These are phyloP conservation scores for Neodiprion virginianus DNA, from an alignment of 1,140 invertebrate genomes.

Conservation along the genomic window DNA sequence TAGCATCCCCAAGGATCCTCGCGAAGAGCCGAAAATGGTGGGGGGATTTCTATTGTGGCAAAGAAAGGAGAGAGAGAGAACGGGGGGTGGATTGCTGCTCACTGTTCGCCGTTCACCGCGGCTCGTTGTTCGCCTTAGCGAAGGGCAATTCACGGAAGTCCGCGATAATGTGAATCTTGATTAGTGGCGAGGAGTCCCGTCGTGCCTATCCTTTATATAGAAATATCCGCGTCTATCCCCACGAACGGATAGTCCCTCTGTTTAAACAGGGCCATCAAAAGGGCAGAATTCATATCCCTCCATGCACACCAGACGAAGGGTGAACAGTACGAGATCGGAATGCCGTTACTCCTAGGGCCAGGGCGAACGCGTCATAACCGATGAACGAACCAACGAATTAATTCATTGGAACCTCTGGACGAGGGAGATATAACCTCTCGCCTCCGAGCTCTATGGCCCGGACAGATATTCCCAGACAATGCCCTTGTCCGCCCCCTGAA, in stretches of 20 bases:
- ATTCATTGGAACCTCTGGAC: background rate
- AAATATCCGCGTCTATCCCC: too few relatives aligned
- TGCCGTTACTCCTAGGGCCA: too few relatives aligned
- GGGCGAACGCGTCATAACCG: too few relatives aligned
- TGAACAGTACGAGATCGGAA: background rate
- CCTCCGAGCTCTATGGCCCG: background rate
- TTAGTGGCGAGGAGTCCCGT: constrained; percentile 30
- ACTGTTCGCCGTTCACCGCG: background rate
- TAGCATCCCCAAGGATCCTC: too few relatives aligned
- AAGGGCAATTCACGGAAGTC: constrained; percentile 11
- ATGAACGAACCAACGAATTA: background rate
- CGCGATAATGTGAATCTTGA: constrained; percentile 47
- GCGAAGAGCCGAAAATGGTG: too few relatives aligned
- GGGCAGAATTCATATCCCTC: background rate
- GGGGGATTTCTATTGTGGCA: background rate
- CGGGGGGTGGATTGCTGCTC: background rate
- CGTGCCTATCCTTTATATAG: background rate
- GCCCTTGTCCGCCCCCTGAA: background rate
- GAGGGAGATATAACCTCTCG: background rate
- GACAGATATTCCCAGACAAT: background rate
- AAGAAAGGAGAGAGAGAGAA: background rate
- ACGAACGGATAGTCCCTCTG: background rate
- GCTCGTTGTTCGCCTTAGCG: background rate
- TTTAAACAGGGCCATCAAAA: background rate
- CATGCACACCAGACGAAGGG: background rate